phyloP scores from a whole-genome alignment of 2,888 invertebrate genomes.

The Deilephila elpenor region DNA sequence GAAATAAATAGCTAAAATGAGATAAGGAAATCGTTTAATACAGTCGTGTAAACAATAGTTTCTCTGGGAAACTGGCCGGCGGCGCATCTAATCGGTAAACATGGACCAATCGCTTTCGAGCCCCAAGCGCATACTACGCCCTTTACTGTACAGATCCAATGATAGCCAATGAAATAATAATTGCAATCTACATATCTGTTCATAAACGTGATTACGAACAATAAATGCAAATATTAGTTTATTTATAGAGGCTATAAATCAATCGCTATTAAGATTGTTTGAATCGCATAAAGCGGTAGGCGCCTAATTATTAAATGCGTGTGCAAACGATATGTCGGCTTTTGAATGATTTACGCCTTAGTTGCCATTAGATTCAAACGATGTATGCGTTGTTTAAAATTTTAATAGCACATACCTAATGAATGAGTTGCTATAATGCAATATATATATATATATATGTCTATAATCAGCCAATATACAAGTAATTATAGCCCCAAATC shows the following conservation, averaged over 20 bases:
- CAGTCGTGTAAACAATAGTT: conserved; percentile 50
- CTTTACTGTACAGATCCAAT: conserved; percentile 39
- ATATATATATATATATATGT: not conserved
- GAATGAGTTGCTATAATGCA: not conserved
- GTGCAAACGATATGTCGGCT: conserved; percentile 21
- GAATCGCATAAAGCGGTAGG: conserved; percentile 16
- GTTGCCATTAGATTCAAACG: conserved; percentile 13
- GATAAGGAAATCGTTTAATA: conserved; percentile 38
- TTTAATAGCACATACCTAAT: not conserved
- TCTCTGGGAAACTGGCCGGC: conserved; percentile 44
- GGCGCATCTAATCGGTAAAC: conserved; percentile 74
- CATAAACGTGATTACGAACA: conserved; percentile 37
- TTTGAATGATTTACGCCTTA: conserved; percentile 13
- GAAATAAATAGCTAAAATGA: conserved; percentile 28
- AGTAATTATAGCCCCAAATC: too few species aligned
- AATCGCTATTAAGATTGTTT: conserved; percentile 33
- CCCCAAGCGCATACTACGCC: conserved; percentile 45
- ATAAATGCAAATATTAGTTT: conserved; percentile 49
- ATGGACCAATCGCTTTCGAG: conserved; percentile 66
- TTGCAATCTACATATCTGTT: conserved; percentile 43
- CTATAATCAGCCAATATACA: not conserved
- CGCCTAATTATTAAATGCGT: conserved; percentile 27
- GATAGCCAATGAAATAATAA: conserved; percentile 44
- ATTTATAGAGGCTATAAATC: conserved; percentile 52
- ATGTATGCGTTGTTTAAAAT: not conserved